Percentiles rank a stretch among this genome's conserved stretches.
These are phyloP conservation scores for Cromileptes altivelis DNA, from an alignment of 2,113 vertebrate species.

Conservation along the genomic window DNA sequence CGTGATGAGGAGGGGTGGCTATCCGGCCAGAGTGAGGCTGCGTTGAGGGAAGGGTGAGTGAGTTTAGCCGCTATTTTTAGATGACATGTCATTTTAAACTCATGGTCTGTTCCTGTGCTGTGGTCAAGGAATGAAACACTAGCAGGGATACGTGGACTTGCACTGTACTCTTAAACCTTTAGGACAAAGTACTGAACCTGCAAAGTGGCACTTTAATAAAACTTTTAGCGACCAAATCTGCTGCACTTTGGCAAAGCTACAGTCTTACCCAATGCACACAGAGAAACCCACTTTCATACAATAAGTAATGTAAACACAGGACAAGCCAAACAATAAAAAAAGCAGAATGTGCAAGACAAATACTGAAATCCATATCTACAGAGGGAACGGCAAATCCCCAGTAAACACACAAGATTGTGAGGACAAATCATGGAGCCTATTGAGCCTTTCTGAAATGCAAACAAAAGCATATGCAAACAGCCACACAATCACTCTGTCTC, in stretches of 20 bases:
- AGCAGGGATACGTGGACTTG: conserved; percentile 13
- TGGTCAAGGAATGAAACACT: conserved; percentile 39
- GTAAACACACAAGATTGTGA: conserved; percentile 20
- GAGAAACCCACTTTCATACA: conserved; percentile 22
- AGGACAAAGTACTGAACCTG: neutral
- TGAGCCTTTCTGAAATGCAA: conserved; percentile 25
- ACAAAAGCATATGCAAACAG: conserved; percentile 50
- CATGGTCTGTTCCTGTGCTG: conserved; percentile 43
- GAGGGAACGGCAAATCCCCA: conserved; percentile 15
- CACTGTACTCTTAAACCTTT: neutral
- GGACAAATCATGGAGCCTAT: conserved; percentile 23
- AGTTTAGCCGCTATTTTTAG: conserved; percentile 83
- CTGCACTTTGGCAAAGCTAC: conserved; percentile 2
- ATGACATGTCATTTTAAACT: conserved; percentile 66
- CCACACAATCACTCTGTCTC: conserved; percentile 6
- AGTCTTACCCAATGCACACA: conserved; percentile 1
- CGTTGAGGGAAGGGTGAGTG: conserved; percentile 65
- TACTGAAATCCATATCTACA: conserved; percentile 12
- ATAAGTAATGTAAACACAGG: neutral
- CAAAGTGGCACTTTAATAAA: neutral
- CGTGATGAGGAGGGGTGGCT: conserved; percentile 47
- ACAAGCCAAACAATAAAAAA: conserved; percentile 5
- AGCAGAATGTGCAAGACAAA: neutral
- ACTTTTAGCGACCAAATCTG: neutral
- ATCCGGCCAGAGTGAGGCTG: conserved; percentile 60